A percentile compares a stretch with the other conserved stretches of the same genome.
Evolutionary conservation across 1,140 invertebrate genomes (phyloP).

Genomic region (Diprion similis): DNA sequence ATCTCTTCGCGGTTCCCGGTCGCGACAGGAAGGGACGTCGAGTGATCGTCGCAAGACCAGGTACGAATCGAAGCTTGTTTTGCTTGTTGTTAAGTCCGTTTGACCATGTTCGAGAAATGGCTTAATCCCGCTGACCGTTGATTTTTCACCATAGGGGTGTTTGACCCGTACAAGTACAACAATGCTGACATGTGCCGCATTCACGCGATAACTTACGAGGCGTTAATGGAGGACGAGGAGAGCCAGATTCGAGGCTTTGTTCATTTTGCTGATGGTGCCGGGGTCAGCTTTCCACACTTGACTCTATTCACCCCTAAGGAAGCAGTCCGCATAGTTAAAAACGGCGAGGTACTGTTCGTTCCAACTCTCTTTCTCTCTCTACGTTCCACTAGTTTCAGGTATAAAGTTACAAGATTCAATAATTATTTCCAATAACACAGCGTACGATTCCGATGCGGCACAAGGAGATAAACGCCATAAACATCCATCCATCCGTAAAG

Average conservation of each 20-base stretch:
- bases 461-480: constrained; percentile 82
- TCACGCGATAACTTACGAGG: constrained; percentile 80
- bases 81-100: not conserved
- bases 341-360: constrained; percentile 70
- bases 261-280: constrained; percentile 75
- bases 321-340: constrained; percentile 79
- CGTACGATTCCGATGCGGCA: constrained; percentile 84
- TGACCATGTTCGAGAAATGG: constrained; percentile 6
- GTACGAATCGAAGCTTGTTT: constrained; percentile 57
- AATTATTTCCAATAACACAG: constrained; percentile 53
- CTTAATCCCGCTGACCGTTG: constrained; percentile 13
- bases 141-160: constrained; percentile 66
- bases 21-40: constrained; percentile 78
- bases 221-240: constrained; percentile 82
- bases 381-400: not conserved
- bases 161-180: constrained; percentile 79
- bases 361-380: constrained; percentile 9
- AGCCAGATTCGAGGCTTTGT: constrained; percentile 77
- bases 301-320: constrained; percentile 79
- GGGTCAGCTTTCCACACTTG: constrained; percentile 76
- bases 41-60: constrained; percentile 78
- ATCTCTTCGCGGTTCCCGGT: constrained; percentile 81
- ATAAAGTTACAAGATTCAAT: not conserved
- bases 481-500: constrained; percentile 77
- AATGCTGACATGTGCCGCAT: constrained; percentile 82